phyloP scores from a whole-genome alignment of 2,888 invertebrate species.

The Cephus spinipes region DNA sequence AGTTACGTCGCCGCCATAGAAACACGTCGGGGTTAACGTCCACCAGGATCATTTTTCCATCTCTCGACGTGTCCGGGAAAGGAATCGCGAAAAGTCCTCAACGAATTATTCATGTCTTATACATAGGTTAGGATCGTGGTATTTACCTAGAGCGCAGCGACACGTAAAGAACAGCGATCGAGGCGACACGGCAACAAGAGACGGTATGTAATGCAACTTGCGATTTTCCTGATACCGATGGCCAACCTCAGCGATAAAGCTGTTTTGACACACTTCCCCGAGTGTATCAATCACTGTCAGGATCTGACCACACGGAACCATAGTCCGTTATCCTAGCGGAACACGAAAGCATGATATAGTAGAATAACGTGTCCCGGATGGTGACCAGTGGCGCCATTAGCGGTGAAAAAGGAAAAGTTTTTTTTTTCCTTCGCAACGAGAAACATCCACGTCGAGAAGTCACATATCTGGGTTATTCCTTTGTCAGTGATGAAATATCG shows the following conservation, averaged over 20 bases:
- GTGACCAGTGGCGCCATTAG: neutral
- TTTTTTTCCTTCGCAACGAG: neutral
- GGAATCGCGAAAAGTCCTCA: neutral
- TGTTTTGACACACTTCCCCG: conserved; percentile 1
- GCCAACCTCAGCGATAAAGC: neutral
- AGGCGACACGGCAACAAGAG: neutral
- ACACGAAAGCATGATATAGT: conserved; percentile 6
- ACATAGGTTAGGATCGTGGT: neutral
- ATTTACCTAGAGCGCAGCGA: neutral
- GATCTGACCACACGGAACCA: conserved; percentile 1
- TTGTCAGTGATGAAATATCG: neutral
- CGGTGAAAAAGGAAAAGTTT: neutral
- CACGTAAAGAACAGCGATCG: neutral
- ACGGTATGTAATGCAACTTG: neutral
- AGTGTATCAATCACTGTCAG: conserved; percentile 8
- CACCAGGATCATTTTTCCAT: neutral
- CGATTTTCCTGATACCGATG: neutral
- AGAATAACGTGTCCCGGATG: neutral
- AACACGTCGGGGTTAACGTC: neutral
- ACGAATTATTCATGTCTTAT: neutral
- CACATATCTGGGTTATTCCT: neutral
- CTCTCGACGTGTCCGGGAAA: neutral
- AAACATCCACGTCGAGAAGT: neutral
- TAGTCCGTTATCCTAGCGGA: neutral
- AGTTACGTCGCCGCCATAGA: neutral